Base-by-base conservation (phyloP, 2,888 invertebrate species). In the Cheilosia impressa region DNA sequence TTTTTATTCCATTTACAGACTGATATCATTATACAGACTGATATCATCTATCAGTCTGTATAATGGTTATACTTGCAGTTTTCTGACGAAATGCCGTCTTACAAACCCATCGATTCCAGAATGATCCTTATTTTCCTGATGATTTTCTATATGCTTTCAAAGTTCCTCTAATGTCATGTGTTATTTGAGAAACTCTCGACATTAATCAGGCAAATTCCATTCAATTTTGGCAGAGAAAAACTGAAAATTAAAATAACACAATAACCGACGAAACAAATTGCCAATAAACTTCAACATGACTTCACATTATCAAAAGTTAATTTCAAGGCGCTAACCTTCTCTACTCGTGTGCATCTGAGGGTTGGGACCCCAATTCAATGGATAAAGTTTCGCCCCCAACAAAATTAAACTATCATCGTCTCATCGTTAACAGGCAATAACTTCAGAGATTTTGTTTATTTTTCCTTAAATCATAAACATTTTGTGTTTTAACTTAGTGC, bases 341-440 rank as follows among this genome's bases (percentile, higher is more conserved):
- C 17, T 22, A 24, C 24, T 13, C 22, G 41, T 41, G 27, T 72
- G 19, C 68, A 45, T 58, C 55, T 5, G 27, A n/a, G 45, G 34
- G n/a, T 19, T 45, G 27, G 43, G 24, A 19, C 5, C 4, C 3
- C 15, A 69, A 68, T 41, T 68, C 41, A 53, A 60, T 73, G 57
- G 69, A 47, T 19, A 84, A 84, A 79, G 69, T 84, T 75, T 79
- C 24, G 10, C 6, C 17, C 38, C 45, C 15, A 78, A 71, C 55
- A 53, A 47, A 55, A 63, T 65, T 65, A 62, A 71, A 79, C 60
- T 79, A 68, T 72, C 62, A 65, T 69, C 75, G 15, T 57, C 65
- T 41, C 69, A 47, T 53, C 76, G 65, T 79, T 79, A 75, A 60
- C 65, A 75, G 79, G 71, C 69, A 45, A 79, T 84, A 65, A 75